Evolutionary conservation across 2,797 vertebrate species (phyloP), one percentile per base, ranked within the genome.

Genomic region (Poecilia gillii): DNA sequence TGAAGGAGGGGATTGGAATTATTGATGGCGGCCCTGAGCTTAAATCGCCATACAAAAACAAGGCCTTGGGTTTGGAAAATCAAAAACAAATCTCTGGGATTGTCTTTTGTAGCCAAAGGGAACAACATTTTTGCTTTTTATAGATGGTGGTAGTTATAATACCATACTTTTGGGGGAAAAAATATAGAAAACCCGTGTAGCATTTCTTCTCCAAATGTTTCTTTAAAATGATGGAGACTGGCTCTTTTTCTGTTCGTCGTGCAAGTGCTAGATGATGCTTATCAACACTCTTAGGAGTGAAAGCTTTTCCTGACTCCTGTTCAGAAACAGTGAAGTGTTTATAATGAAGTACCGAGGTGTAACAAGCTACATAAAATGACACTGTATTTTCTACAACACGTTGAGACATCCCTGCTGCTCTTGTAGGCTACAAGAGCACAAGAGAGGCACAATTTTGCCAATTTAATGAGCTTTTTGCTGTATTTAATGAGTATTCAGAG

Each of bases 1-100:
- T 84, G 73, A 81, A 47, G 20, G 36, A 51, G 71, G 51, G 70
- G 81, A 82, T 73, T 83, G 59, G 3, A 82, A 75, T 80, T 89
- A 89, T 87, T 85, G 82, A 91, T 85, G 78, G 84, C 83, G 55
- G 81, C 89, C 80, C 53, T 79, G 70, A 90, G 87, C 84, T 71
- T 78, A 76, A 76, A 72, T 87, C 84, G 78, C 59, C 55, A 82
- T 88, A 91, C 75, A 79, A 79, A 90, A 88, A 77, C 7, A 77
- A 57, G 16, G 4, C 28, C 45, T 64, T 68, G 39, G 70, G 62
- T 84, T 81, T 43, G 84, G 73, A 77, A 75, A 80, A 66, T 36
- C 47, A 12, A 3, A 47, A 83, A 39, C 36, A 57, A 76, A 74
- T 62, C 39, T 25, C 41, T 43, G 70, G 41, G 77, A 84, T 59